Evolutionary conservation across 2,113 vertebrate species (phyloP).

Genomic region (Cichladusa arquata): DNA sequence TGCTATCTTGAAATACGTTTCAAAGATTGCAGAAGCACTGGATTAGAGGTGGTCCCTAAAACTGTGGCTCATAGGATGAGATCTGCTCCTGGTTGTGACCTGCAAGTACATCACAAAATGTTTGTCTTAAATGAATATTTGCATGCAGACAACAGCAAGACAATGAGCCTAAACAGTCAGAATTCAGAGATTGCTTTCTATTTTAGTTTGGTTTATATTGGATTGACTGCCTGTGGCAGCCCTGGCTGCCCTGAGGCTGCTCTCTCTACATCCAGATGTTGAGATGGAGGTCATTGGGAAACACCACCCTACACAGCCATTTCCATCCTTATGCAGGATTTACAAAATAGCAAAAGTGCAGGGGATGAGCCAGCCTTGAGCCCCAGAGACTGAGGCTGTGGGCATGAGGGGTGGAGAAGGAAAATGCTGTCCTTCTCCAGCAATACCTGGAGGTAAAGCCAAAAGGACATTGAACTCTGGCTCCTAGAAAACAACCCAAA

Average conservation of each 20-base stretch:
- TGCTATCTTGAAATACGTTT: neutral
- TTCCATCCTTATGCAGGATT: neutral
- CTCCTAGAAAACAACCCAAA: neutral
- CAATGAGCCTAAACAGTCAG: neutral
- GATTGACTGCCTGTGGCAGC: neutral
- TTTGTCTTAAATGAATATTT: neutral
- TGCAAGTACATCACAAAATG: neutral
- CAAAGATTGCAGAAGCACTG: neutral
- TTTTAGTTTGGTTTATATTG: neutral
- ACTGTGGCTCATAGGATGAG: neutral
- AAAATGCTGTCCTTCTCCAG: neutral
- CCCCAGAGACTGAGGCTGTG: neutral
- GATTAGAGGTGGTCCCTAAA: neutral
- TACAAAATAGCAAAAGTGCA: neutral
- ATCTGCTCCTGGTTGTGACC: neutral
- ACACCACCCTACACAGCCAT: rapidly evolving
- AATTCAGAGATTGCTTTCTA: neutral
- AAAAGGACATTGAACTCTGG: neutral
- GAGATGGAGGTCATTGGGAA: neutral
- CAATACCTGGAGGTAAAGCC: neutral
- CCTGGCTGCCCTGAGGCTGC: neutral
- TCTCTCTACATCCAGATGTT: neutral
- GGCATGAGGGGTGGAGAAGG: neutral
- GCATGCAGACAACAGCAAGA: neutral
- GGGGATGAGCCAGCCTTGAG: neutral